Evolutionary conservation across 2,113 vertebrate genomes (phyloP), one percentile per base, ranked within the genome.

Genomic region (Platysteira castanea): DNA sequence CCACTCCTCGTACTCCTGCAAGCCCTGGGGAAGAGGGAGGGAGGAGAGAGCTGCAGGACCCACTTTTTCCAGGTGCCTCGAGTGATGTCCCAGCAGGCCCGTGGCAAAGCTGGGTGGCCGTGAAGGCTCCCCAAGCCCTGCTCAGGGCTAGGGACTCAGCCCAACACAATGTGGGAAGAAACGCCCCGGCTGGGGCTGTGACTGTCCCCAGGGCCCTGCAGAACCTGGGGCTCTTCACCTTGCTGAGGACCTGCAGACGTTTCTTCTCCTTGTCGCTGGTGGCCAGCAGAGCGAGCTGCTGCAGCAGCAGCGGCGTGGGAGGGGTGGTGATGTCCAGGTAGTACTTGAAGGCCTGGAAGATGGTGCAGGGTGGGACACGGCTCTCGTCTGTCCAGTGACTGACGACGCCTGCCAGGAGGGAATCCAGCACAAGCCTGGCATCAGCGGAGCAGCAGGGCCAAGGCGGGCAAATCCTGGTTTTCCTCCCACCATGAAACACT

Each of bases 1-100:
- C 99, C 99, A 99, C 79, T 99, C 98, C 92, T 99, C 99, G 0
- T 99, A 99, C 87, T 99, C 99, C 96, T 99, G 99, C 93, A 99
- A 96, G 59, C 99, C 99, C 99, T 99, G 97, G 20, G 73, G 13
- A 46, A 41, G 41, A 76, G 49, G 54, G 33, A 60, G 54, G 15
- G 31, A 53, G 69, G 60, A 54, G 42, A 76, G 50, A 7, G 3
- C 22, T 90, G 81, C 21, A 74, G 53, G 57, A n/a, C 33, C 4
- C 0, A 5, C 23, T 28, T 81, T 24, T 59, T 37, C 37, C 49
- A 35, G 26, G 7, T 18, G 31, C 20, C 28, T 68, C 6, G 5
- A 19, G 4, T 4, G 7, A 3, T 11, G 8, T 12, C 16, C 28
- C 7, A 37, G 26, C 0, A 9, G 6, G 16, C 2, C 18, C 3